A percentile compares a stretch with the other conserved stretches of the same genome.
Conservation (phyloP, 2,888 invertebrate species). For the Cephalotes varians region DNA sequence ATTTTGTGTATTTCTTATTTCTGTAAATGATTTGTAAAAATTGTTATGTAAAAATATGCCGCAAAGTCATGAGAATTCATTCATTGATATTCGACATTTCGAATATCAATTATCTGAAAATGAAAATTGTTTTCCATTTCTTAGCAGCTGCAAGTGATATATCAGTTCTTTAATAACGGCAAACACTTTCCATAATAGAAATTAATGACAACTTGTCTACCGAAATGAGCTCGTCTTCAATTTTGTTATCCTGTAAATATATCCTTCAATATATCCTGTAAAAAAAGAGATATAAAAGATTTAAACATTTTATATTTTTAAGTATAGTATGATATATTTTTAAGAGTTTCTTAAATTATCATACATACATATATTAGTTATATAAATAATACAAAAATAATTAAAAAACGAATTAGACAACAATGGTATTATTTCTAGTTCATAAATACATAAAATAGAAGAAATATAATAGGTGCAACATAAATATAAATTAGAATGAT, state of each 20-base stretch:
- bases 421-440: not conserved
- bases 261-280: constrained; percentile 19
- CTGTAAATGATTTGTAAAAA: constrained; percentile 4
- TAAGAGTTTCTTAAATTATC: not conserved
- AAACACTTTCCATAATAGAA: not conserved
- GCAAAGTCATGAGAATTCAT: not conserved
- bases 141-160: constrained; percentile 19
- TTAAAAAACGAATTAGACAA: constrained; percentile 1
- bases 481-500: not conserved
- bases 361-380: not conserved
- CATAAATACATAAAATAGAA: not conserved
- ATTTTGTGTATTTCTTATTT: not conserved
- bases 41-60: not conserved
- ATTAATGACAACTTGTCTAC: not conserved
- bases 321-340: not conserved
- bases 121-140: not conserved
- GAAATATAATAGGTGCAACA: not conserved
- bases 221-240: not conserved
- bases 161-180: not conserved
- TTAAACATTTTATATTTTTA: too few relatives aligned
- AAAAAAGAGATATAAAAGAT: not conserved
- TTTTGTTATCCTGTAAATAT: too few relatives aligned
- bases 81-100: not conserved
- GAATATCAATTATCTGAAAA: constrained; percentile 32
- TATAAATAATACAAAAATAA: constrained; percentile 8